phyloP scores from a whole-genome alignment of 2,888 invertebrate genomes.

The Agrotis ipsilon region DNA sequence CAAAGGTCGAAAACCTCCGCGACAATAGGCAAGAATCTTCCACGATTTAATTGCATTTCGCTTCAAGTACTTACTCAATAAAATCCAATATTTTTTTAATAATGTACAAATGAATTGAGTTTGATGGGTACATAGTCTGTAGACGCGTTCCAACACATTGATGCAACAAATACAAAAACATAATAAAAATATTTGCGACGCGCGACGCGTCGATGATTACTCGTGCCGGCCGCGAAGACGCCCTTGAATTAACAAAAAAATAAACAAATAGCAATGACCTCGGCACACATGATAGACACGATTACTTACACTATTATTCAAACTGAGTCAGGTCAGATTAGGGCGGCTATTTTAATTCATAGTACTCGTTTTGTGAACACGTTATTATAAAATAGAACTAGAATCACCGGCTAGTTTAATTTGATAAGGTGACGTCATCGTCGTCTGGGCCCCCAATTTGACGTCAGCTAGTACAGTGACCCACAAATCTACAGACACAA shows the following conservation, averaged over 20 bases:
- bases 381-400: constrained; percentile 84
- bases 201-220: constrained; percentile 57
- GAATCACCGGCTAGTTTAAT: constrained; percentile 85
- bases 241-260: constrained; percentile 88
- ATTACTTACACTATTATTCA: constrained; percentile 80
- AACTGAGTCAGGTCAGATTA: constrained; percentile 85
- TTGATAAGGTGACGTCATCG: constrained; percentile 86
- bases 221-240: constrained; percentile 68
- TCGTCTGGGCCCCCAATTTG: constrained; percentile 86
- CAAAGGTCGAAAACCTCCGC: constrained; percentile 82
- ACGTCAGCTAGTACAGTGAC: constrained; percentile 89
- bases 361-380: constrained; percentile 84
- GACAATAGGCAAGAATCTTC: constrained; percentile 80
- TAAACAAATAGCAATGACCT: constrained; percentile 89
- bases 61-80: constrained; percentile 42
- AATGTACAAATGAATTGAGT: constrained; percentile 27
- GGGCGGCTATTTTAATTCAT: constrained; percentile 85
- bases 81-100: constrained; percentile 14
- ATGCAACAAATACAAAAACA: constrained; percentile 45
- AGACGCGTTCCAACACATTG: neutral
- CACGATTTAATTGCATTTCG: constrained; percentile 75
- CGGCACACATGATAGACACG: constrained; percentile 86
- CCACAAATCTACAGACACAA: constrained; percentile 91
- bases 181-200: constrained; percentile 60
- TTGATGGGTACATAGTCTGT: neutral